Percentiles rank a stretch among this genome's conserved stretches.
These are phyloP conservation scores for Synergus japonicus DNA, from an alignment of 2,888 invertebrate species.

Conservation along the genomic window DNA sequence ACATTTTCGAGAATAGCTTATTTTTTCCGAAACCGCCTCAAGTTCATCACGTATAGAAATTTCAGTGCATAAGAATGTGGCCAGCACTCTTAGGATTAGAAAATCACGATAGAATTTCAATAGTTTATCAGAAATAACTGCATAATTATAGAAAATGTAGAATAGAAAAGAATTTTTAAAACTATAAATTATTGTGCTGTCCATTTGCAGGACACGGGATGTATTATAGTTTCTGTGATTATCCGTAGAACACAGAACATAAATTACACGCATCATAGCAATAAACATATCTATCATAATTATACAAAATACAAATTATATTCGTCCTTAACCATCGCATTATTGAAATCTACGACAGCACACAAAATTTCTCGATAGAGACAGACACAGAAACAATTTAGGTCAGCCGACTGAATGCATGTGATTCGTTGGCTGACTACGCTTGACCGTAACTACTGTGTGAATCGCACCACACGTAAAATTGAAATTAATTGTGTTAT, in stretches of 20 bases:
- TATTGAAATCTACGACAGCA: not conserved
- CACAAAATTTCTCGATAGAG: not conserved
- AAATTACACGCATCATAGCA: no score
- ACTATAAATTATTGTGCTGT: not conserved
- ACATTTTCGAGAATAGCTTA: no score
- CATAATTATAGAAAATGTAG: not conserved
- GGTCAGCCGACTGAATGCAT: not conserved
- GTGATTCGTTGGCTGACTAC: not conserved
- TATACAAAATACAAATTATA: not conserved
- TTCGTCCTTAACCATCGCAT: not conserved
- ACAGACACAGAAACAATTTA: not conserved
- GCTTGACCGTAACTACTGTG: not conserved
- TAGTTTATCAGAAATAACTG: not conserved
- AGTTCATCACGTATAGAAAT: not conserved
- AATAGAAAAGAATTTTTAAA: not conserved
- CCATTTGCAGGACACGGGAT: not conserved
- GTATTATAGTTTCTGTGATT: not conserved
- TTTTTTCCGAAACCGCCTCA: no score
- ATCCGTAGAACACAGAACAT: not conserved
- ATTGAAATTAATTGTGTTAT: not conserved
- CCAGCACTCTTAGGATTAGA: not conserved
- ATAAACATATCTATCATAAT: not conserved
- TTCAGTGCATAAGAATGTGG: constrained; percentile 7
- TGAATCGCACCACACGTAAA: not conserved
- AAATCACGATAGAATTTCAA: not conserved